A percentile compares a stretch with the other conserved stretches of the same genome.
phyloP scores from a whole-genome alignment of 2,888 invertebrate species.

The Aporophyla nigra region DNA sequence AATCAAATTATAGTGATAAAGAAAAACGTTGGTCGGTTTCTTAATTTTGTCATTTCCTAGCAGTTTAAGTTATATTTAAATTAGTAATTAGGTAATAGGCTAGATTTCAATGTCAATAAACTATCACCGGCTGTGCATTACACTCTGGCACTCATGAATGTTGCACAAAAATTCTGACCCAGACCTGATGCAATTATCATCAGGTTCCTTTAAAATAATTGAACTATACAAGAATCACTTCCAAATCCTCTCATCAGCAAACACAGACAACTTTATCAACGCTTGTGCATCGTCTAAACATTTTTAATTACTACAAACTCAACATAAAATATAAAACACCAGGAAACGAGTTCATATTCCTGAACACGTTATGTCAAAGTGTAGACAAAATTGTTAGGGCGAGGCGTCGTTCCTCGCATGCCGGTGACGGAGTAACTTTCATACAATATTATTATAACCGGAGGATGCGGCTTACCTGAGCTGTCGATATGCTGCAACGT shows the following conservation, averaged over 20 bases:
- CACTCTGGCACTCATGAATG: no score
- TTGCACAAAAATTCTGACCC: no score
- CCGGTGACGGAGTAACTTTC: constrained; percentile 68
- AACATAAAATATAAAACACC: constrained; percentile 33
- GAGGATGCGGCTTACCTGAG: constrained; percentile 64
- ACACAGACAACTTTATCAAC: background rate
- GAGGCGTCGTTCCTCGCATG: constrained; percentile 62
- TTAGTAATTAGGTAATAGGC: no score
- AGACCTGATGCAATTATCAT: no score
- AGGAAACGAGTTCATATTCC: constrained; percentile 60
- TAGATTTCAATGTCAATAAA: no score
- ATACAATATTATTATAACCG: constrained; percentile 71
- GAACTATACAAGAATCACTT: background rate
- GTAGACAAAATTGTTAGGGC: constrained; percentile 71
- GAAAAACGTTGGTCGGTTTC: no score
- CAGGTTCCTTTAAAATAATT: background rate
- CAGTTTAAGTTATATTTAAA: no score
- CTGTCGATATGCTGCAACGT: constrained; percentile 34
- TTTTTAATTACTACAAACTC: constrained; percentile 36
- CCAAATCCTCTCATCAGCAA: background rate
- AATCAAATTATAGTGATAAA: no score
- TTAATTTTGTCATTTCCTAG: no score
- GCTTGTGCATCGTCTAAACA: background rate
- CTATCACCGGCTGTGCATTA: no score
- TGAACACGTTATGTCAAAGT: constrained; percentile 68